Evolutionary conservation across 1,140 invertebrate species (phyloP).

Genomic region (Latrodectus geometricus): DNA sequence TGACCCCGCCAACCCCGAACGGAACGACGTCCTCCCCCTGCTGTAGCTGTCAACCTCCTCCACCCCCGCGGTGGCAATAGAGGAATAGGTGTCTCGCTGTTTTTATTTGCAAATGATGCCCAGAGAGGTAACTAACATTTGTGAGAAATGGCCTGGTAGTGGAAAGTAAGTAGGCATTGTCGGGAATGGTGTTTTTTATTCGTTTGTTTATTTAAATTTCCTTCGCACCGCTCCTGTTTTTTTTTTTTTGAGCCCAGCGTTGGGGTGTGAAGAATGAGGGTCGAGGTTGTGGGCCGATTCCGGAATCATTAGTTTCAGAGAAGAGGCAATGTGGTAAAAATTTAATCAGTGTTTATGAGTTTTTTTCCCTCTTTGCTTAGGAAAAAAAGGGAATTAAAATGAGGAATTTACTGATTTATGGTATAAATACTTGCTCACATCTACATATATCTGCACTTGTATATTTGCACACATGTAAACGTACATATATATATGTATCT

Average conservation of each 20-base stretch:
- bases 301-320: slow-evolving; percentile 1
- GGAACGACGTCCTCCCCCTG: slow-evolving; percentile 1
- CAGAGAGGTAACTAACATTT: slow-evolving; percentile 42
- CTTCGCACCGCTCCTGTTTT: slow-evolving; percentile 29
- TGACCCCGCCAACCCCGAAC: slow-evolving; percentile 31
- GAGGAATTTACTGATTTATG: too few relatives aligned
- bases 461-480: too few relatives aligned
- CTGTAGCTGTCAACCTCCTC: slow-evolving; percentile 16
- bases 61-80: neutral
- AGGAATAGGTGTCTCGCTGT: slow-evolving; percentile 25
- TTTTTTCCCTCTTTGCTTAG: neutral
- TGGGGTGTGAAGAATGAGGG: neutral
- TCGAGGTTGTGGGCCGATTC: neutral
- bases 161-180: slow-evolving; percentile 27
- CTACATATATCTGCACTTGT: too few relatives aligned
- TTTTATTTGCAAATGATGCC: slow-evolving; percentile 52
- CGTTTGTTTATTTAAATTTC: slow-evolving; percentile 27
- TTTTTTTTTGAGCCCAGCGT: neutral
- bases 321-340: neutral
- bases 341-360: neutral
- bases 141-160: slow-evolving; percentile 33
- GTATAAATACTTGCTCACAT: too few relatives aligned
- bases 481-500: too few relatives aligned
- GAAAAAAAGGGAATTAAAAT: too few relatives aligned
- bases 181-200: slow-evolving; percentile 1